Percentiles rank a stretch among this genome's conserved stretches.
phyloP scores from a whole-genome alignment of 2,888 invertebrate species.

The Gibbula magus region DNA sequence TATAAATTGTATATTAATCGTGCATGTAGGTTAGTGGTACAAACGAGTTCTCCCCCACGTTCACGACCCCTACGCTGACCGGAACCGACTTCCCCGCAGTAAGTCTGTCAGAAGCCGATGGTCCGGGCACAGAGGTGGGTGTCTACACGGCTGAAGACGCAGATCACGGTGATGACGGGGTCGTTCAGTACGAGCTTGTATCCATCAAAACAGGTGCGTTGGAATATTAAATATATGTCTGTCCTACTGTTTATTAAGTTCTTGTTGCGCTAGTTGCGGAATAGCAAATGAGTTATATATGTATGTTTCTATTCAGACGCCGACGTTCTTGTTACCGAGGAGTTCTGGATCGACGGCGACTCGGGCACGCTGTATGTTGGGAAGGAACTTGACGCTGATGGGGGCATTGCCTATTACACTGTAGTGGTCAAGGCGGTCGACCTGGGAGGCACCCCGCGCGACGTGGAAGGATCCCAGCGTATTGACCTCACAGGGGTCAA shows the following conservation, averaged over 20 bases:
- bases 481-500: neutral
- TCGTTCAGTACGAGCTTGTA: neutral
- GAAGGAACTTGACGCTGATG: neutral
- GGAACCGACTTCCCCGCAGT: neutral
- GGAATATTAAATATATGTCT: too few relatives aligned
- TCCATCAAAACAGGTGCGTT: neutral
- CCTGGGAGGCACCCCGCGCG: neutral
- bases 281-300: too few relatives aligned
- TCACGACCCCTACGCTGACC: neutral
- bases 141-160: neutral
- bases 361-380: neutral
- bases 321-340: neutral
- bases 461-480: neutral
- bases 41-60: neutral
- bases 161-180: neutral
- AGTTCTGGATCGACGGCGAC: neutral
- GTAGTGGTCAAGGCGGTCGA: neutral
- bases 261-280: too few relatives aligned
- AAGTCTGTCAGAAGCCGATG: neutral
- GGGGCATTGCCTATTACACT: neutral
- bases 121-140: neutral
- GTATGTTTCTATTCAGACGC: neutral
- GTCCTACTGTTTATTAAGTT: too few relatives aligned
- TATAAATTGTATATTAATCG: too few relatives aligned
- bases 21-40: neutral